A percentile compares a stretch with the other conserved stretches of the same genome.
phyloP scores from a whole-genome alignment of 2,888 invertebrate genomes.

The Desoria tigrina region DNA sequence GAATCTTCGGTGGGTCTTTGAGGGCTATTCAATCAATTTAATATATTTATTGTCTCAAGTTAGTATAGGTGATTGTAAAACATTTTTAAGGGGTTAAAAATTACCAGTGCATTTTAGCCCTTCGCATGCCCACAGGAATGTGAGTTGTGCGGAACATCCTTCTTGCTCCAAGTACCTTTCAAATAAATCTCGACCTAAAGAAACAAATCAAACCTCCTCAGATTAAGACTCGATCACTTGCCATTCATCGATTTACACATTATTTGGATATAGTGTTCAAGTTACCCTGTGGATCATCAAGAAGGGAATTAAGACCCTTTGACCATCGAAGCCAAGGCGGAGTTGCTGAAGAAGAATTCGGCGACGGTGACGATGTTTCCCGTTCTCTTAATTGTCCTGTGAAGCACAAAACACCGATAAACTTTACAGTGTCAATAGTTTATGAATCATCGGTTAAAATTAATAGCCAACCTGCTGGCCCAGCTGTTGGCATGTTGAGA shows the following conservation, averaged over 20 bases:
- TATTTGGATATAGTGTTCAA: too few relatives aligned
- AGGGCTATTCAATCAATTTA: constrained; percentile 50
- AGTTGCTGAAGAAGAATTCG: constrained; percentile 53
- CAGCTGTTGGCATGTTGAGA: neutral
- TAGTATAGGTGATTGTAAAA: constrained; percentile 7
- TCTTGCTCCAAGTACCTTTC: constrained; percentile 50
- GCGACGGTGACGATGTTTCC: constrained; percentile 32
- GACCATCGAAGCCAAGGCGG: constrained; percentile 88
- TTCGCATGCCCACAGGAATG: constrained; percentile 93
- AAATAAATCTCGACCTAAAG: constrained; percentile 73
- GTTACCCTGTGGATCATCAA: constrained; percentile 81
- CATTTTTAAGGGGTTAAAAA: too few relatives aligned
- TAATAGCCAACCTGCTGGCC: neutral
- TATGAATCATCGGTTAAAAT: neutral
- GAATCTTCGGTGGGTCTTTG: constrained; percentile 70
- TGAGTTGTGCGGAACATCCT: constrained; percentile 69
- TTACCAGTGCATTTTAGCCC: constrained; percentile 59
- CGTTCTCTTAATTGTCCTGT: neutral
- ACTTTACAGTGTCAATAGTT: neutral
- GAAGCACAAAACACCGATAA: neutral
- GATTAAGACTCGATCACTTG: neutral
- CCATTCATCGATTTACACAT: neutral
- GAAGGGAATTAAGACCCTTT: constrained; percentile 75
- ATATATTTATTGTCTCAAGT: neutral
- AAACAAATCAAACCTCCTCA: neutral